phyloP scores from a whole-genome alignment of 2,888 invertebrate genomes.

The Diogma glabrata region DNA sequence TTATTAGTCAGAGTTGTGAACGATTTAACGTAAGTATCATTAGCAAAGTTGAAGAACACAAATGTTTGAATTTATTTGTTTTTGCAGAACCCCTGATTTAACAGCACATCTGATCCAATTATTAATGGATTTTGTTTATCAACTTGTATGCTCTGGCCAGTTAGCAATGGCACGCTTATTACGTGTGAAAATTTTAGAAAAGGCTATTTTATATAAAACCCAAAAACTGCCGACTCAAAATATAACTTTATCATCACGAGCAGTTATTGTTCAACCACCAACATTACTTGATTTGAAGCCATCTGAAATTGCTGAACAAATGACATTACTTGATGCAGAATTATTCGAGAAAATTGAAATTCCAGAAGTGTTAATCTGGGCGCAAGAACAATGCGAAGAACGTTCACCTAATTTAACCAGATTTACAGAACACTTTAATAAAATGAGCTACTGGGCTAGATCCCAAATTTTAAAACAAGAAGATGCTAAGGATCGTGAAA shows the following conservation, averaged over 20 bases:
- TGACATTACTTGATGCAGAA: slow-evolving; percentile 92
- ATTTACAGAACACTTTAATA: slow-evolving; percentile 98
- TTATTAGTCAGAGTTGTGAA: slow-evolving; percentile 89
- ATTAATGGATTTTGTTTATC: slow-evolving; percentile 87
- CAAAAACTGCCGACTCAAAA: slow-evolving; percentile 27
- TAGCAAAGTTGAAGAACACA: neutral
- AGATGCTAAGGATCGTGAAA: slow-evolving; percentile 92
- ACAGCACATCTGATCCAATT: slow-evolving; percentile 66
- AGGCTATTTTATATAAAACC: slow-evolving; percentile 35
- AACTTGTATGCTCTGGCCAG: slow-evolving; percentile 84
- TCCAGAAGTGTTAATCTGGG: slow-evolving; percentile 94
- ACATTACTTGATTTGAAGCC: slow-evolving; percentile 88
- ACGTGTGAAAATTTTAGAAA: slow-evolving; percentile 81
- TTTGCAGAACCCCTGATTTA: slow-evolving; percentile 68
- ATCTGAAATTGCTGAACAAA: slow-evolving; percentile 92
- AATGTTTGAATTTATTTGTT: too few species aligned
- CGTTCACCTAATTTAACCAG: slow-evolving; percentile 90
- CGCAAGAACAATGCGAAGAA: slow-evolving; percentile 94
- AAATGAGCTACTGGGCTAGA: slow-evolving; percentile 97
- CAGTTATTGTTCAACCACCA: slow-evolving; percentile 44
- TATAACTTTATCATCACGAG: slow-evolving; percentile 39
- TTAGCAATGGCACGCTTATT: slow-evolving; percentile 82
- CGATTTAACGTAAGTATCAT: slow-evolving; percentile 79
- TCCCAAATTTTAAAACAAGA: slow-evolving; percentile 83
- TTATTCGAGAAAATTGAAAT: slow-evolving; percentile 94